A percentile compares a stretch with the other conserved stretches of the same genome.
Conservation (phyloP, 2,797 vertebrate species). For the Mormyrus proboscirostris region DNA sequence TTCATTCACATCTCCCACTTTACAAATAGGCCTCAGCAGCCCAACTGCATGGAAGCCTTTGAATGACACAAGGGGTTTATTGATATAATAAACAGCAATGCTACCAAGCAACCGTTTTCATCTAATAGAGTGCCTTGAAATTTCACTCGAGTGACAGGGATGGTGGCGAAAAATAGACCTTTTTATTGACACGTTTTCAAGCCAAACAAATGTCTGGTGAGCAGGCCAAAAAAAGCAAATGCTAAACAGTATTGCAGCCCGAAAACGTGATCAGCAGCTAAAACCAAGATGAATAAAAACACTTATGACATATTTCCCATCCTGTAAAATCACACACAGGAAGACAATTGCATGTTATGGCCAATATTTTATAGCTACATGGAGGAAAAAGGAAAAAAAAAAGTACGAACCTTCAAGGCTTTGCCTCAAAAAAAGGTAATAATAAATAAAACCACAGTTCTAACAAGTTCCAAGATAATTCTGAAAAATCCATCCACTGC, state of each 20-base stretch:
- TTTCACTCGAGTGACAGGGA: not conserved
- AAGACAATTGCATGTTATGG: not conserved
- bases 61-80: not conserved
- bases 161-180: not conserved
- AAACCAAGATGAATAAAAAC: not conserved
- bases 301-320: not conserved
- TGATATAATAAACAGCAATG: conserved; percentile 11
- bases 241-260: conserved; percentile 1
- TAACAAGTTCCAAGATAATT: not conserved
- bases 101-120: not conserved
- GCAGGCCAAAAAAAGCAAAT: not conserved
- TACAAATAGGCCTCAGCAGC: not conserved
- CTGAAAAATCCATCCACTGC: not conserved
- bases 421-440: not conserved
- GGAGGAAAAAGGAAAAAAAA: not conserved
- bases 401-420: not conserved
- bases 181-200: conserved; percentile 3
- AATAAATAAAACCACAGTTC: not conserved
- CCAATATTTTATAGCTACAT: not conserved
- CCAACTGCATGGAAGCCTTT: not conserved
- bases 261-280: not conserved
- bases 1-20: not conserved
- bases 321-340: not conserved
- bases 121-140: not conserved
- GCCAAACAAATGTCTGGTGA: not conserved